Base-by-base conservation (phyloP, 35 echinoderm and acorn worm genomes). In the Anneissia japonica region DNA sequence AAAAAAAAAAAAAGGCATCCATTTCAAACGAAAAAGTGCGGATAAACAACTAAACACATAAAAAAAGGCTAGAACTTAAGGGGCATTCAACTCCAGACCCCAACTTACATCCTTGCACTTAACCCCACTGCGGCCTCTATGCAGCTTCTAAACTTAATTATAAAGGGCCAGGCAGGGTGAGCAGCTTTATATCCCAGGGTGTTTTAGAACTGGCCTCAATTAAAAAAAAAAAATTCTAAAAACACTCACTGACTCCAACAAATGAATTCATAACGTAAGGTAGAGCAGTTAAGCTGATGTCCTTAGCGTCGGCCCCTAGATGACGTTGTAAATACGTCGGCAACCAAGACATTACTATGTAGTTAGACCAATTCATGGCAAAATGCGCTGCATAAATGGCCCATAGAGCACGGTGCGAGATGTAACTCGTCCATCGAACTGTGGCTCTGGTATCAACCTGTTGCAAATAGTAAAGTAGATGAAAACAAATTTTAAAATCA, bases 291-390 rank as follows among this genome's bases (percentile, higher is more conserved):
- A 97, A 93, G 82, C 95, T 97, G 38, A 97, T 75, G 75, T 97
- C 95, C 46, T 89, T 89, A 14, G 86, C 64, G 36, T 97, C 93
- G 29, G 95, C 95, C 46, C 88, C 91, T 0, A 97, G 81, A 23
- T 83, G 83, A 86, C 89, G 91, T 43, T 93, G 89, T 43, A 97
- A 83, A 72, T 97, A 97, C 0, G 95, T 97, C 4, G 95, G 95
- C 55, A 97, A 82, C 95, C 95, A 97, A 41, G 95, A 91, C 77
- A 93, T 84, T 79, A 97, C 86, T 17, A 97, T 93, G 43, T 97
- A 97, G 75, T 97, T 97, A 19, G 95, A 97, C 80, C 88, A 93
- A 51, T 97, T 97, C 95, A 97, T 97, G 75, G 91, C 92, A 87
- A 97, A 93, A 81, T 97, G 95, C 13, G 95, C 95, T 0, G 83